phyloP scores from a whole-genome alignment of 2,113 vertebrate species.

The Perca flavescens region DNA sequence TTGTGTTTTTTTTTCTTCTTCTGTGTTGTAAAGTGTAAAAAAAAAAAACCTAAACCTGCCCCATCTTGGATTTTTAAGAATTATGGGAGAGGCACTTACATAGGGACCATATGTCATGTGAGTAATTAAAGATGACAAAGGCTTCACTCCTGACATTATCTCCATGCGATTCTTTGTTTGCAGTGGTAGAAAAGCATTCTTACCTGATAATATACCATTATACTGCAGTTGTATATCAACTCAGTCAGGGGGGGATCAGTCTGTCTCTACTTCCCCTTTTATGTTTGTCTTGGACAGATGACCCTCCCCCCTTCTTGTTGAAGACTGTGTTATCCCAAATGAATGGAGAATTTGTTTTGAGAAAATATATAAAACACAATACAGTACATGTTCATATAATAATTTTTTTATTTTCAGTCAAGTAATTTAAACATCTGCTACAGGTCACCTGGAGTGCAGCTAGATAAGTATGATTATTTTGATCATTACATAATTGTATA shows the following conservation, averaged over 20 bases:
- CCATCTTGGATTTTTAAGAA: no score
- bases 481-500: constrained; percentile 4
- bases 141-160: background rate
- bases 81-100: background rate
- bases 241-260: background rate
- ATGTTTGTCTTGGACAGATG: constrained; percentile 4
- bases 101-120: constrained; percentile 31
- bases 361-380: background rate
- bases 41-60: no score
- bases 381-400: constrained; percentile 8
- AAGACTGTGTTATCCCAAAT: background rate
- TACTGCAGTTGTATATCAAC: constrained; percentile 1
- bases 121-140: constrained; percentile 53
- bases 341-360: background rate
- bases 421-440: background rate
- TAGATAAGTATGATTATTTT: background rate
- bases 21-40: no score
- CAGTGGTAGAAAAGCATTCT: background rate
- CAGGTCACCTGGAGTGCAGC: constrained; percentile 27
- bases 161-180: constrained; percentile 20
- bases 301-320: background rate
- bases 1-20: background rate
- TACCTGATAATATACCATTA: constrained; percentile 6
- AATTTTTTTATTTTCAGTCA: background rate
- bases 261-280: background rate